phyloP scores from a whole-genome alignment of 2,113 vertebrate species.

The Apistogramma diplotaenia region DNA sequence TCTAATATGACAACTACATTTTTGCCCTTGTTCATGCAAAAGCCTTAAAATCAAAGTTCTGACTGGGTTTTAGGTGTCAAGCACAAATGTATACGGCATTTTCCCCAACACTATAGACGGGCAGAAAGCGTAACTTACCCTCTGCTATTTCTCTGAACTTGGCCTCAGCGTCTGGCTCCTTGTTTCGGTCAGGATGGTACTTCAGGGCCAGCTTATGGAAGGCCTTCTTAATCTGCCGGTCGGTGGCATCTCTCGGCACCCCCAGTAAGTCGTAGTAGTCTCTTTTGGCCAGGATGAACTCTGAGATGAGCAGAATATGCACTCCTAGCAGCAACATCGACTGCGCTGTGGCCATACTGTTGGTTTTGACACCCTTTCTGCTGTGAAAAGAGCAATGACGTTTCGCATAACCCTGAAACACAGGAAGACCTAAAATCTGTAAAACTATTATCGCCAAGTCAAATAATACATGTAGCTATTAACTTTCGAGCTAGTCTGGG shows the following conservation, averaged over 20 bases:
- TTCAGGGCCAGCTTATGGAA: conserved; percentile 96
- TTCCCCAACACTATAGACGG: not conserved
- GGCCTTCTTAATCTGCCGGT: conserved; percentile 95
- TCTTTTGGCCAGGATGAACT: conserved; percentile 89
- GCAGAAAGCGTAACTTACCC: conserved; percentile 72
- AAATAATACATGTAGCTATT: not conserved
- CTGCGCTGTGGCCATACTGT: conserved; percentile 86
- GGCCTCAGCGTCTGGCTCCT: conserved; percentile 89
- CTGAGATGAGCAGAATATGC: conserved; percentile 91
- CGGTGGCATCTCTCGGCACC: conserved; percentile 88
- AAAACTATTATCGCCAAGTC: not conserved
- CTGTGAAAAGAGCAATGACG: conserved; percentile 9
- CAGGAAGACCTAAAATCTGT: not conserved
- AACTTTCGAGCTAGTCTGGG: not conserved
- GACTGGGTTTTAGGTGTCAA: not conserved
- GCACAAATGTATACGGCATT: not conserved
- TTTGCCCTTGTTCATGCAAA: not conserved
- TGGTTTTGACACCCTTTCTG: conserved; percentile 53
- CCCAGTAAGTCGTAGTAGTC: conserved; percentile 95
- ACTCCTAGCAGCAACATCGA: conserved; percentile 86
- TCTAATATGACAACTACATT: not conserved
- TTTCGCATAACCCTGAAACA: not conserved
- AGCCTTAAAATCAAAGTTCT: not conserved
- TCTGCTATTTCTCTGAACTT: conserved; percentile 96
- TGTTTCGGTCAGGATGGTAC: conserved; percentile 97